Evolutionary conservation across 1,140 invertebrate species (phyloP), one percentile per base, ranked within the genome.

Genomic region (Copidosoma floridanum): DNA sequence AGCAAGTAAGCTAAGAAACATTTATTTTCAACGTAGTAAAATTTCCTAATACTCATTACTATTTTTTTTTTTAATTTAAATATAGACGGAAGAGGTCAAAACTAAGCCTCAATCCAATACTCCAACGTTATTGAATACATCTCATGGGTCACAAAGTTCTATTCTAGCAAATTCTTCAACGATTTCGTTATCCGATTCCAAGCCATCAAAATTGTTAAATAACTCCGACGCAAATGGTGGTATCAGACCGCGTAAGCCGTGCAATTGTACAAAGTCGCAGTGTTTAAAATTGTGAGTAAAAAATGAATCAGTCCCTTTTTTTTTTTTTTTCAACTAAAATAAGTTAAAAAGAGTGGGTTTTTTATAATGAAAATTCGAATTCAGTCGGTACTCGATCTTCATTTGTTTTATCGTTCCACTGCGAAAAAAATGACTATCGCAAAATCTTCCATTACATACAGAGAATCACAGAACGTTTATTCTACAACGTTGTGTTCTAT

Each of bases 231-330:
- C 86, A 2, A 88, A 90, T 71, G 89, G 88, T 21, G n/a, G 29
- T 12, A 86, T 90, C 50, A 81, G 89, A 68, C 91, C 92, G 6
- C 83, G 93, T 53, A 97, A 97, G 81, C 94, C 95, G 11, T 99
- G 97, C 77, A 99, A 99, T 76, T 99, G 97, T 81, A 99, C 95
- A 35, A 99, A 98, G 81, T 99, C 96, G 4, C 95, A 98, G 78
- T 99, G 97, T 76, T 84, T 99, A 24, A 99, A 99, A 82, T 81
- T 99, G 80, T 93, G 82, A 86, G 86, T 83, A 61, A 53, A 57
- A 62, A n/a, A n/a, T n/a, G n/a, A n/a, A n/a, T n/a, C n/a, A n/a
- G n/a, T n/a, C n/a, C n/a, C n/a, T n/a, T n/a, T n/a, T n/a, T n/a
- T n/a, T n/a, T n/a, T n/a, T n/a, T n/a, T n/a, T n/a, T n/a, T n/a